Evolutionary conservation across 1,140 invertebrate genomes (phyloP).

Genomic region (Schlechtendalia chinensis): DNA sequence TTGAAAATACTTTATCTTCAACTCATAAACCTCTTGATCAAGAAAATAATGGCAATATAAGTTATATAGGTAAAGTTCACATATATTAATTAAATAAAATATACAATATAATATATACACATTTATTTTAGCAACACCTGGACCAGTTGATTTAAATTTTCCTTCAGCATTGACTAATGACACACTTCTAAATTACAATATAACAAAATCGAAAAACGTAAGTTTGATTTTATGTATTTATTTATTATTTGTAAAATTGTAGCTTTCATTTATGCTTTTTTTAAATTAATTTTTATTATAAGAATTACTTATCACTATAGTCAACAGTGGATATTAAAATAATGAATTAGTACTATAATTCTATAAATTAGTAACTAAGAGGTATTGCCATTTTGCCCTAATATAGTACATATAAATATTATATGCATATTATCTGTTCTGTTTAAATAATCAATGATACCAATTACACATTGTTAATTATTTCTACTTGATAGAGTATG

Average conservation of each 20-base stretch:
- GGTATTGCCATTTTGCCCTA: too few species aligned
- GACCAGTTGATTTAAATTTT: slow-evolving; percentile 11
- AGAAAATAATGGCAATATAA: neutral
- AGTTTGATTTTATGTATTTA: slow-evolving; percentile 17
- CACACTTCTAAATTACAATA: slow-evolving; percentile 59
- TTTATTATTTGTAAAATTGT: slow-evolving; percentile 17
- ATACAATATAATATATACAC: neutral
- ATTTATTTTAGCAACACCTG: slow-evolving; percentile 28
- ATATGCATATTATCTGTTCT: too few species aligned
- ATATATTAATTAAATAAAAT: neutral
- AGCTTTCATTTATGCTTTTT: too few species aligned
- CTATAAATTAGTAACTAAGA: too few species aligned
- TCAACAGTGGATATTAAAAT: too few species aligned
- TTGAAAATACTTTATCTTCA: neutral
- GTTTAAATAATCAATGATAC: too few species aligned
- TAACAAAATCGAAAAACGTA: slow-evolving; percentile 57
- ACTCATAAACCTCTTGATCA: slow-evolving; percentile 18
- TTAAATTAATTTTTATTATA: too few species aligned
- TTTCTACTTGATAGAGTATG: too few species aligned
- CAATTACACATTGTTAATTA: too few species aligned
- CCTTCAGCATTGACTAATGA: slow-evolving; percentile 56
- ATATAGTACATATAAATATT: too few species aligned
- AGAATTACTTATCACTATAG: too few species aligned
- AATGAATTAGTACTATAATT: too few species aligned
- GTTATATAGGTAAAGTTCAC: slow-evolving; percentile 31